These are phyloP conservation scores for Eupelmus urozonus DNA, from an alignment of 2,888 invertebrate genomes.

Conservation along the genomic window DNA sequence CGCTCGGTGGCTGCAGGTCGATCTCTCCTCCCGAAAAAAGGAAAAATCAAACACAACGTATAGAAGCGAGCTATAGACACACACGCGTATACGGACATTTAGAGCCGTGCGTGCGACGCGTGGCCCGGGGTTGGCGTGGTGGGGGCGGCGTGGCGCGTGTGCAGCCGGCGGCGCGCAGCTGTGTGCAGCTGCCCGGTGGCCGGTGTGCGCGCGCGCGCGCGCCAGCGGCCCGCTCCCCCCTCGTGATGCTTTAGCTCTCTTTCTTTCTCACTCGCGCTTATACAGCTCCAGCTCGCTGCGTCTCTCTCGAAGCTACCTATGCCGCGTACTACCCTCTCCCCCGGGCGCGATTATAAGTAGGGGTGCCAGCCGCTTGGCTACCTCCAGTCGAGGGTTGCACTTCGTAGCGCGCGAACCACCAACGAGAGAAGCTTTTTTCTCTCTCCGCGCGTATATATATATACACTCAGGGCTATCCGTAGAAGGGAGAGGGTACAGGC, in stretches of 20 bases:
- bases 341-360: slow-evolving; percentile 75
- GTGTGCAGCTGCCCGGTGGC: slow-evolving; percentile 50
- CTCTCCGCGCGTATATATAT: not conserved
- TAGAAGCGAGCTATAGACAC: no score
- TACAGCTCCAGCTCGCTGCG: not conserved
- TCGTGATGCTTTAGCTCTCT: slow-evolving; percentile 47
- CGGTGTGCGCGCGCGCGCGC: slow-evolving; percentile 58
- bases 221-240: slow-evolving; percentile 44
- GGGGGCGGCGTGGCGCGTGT: slow-evolving; percentile 54
- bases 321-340: slow-evolving; percentile 45
- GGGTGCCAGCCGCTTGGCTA: slow-evolving; percentile 72
- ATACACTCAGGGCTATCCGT: not conserved
- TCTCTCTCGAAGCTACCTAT: no score
- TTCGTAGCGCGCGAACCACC: slow-evolving; percentile 57
- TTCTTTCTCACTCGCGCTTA: slow-evolving; percentile 40
- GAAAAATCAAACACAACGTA: no score
- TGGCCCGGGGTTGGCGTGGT: slow-evolving; percentile 48
- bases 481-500: slow-evolving; percentile 7
- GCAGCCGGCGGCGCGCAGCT: slow-evolving; percentile 50
- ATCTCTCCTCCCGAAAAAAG: not conserved
- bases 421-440: slow-evolving; percentile 7
- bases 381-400: slow-evolving; percentile 77
- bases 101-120: slow-evolving; percentile 35
- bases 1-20: no score
- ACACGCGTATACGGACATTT: no score